phyloP scores from a whole-genome alignment of 1,140 invertebrate genomes.

The Listronotus oregonensis region DNA sequence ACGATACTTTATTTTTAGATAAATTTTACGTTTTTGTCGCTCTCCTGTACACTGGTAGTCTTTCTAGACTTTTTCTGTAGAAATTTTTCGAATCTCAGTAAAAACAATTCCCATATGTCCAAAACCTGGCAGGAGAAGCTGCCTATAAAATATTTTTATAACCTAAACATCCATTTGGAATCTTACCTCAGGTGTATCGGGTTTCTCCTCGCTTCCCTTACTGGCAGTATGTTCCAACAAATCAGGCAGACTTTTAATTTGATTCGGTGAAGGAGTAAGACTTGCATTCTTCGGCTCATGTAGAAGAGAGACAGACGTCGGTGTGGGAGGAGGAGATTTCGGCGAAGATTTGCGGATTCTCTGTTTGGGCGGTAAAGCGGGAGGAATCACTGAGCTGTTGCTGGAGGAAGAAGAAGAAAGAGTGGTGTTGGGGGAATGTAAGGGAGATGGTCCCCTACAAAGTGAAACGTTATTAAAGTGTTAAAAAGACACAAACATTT shows the following conservation, averaged over 20 bases:
- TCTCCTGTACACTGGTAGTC: too few species aligned
- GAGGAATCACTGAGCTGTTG: conserved; percentile 58
- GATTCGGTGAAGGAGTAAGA: conserved; percentile 31
- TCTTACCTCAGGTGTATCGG: conserved; percentile 37
- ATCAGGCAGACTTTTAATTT: conserved; percentile 49
- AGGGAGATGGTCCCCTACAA: conserved; percentile 45
- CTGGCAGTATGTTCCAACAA: conserved; percentile 51
- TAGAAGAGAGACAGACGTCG: conserved; percentile 54
- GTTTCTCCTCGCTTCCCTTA: conserved; percentile 36
- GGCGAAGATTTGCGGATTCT: conserved; percentile 43
- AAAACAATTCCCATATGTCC: too few species aligned
- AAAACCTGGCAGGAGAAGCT: too few species aligned
- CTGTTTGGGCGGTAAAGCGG: conserved; percentile 78
- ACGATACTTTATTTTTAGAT: too few species aligned
- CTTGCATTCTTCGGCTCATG: conserved; percentile 50
- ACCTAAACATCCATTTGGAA: too few species aligned
- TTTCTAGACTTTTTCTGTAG: too few species aligned
- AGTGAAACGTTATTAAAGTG: too few species aligned
- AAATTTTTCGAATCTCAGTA: too few species aligned
- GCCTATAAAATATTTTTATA: too few species aligned
- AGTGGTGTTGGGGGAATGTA: conserved; percentile 45
- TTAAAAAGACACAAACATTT: too few species aligned
- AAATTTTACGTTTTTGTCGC: too few species aligned
- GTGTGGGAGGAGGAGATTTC: conserved; percentile 47
- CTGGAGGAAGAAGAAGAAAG: conserved; percentile 28